A percentile compares a stretch with the other conserved stretches of the same genome.
Evolutionary conservation across 2,888 invertebrate genomes (phyloP).

Genomic region (Pimpla rufipes): DNA sequence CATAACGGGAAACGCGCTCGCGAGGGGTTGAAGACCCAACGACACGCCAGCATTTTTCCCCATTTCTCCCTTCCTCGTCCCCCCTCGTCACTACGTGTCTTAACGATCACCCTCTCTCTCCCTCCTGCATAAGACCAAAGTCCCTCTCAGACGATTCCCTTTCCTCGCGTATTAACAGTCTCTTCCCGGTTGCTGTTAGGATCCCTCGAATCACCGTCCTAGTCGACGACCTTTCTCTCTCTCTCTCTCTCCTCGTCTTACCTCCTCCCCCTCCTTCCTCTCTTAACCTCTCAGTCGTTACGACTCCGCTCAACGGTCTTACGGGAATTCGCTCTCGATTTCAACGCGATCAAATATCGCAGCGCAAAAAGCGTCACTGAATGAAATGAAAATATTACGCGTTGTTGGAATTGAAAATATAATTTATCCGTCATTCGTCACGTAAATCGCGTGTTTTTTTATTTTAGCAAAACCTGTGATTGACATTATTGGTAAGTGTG

Average conservation of each 20-base stretch:
- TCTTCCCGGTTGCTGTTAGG: conserved; percentile 40
- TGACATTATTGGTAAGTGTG: too few species aligned
- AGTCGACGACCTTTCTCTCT: conserved; percentile 20
- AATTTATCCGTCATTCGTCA: too few species aligned
- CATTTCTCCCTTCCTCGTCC: not conserved
- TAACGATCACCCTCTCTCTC: conserved; percentile 18
- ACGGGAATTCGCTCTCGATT: not conserved
- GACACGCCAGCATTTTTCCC: conserved; percentile 29
- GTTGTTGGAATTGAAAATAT: too few species aligned
- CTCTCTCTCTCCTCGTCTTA: not conserved
- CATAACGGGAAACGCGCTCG: conserved; percentile 37
- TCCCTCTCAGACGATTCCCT: conserved; percentile 30
- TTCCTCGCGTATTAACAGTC: conserved; percentile 57
- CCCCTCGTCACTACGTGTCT: not conserved
- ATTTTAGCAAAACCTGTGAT: too few species aligned
- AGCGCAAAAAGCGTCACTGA: not conserved
- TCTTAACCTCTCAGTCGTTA: conserved; percentile 28
- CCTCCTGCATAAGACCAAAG: conserved; percentile 19
- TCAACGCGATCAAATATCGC: not conserved
- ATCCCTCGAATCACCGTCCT: conserved; percentile 50
- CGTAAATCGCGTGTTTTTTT: too few species aligned
- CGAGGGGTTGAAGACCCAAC: conserved; percentile 51
- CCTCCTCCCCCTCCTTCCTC: not conserved
- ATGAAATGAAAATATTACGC: too few species aligned
- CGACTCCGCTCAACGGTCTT: not conserved